These are phyloP conservation scores for Andrena praecox DNA, from an alignment of 2,888 invertebrate genomes.

Conservation along the genomic window DNA sequence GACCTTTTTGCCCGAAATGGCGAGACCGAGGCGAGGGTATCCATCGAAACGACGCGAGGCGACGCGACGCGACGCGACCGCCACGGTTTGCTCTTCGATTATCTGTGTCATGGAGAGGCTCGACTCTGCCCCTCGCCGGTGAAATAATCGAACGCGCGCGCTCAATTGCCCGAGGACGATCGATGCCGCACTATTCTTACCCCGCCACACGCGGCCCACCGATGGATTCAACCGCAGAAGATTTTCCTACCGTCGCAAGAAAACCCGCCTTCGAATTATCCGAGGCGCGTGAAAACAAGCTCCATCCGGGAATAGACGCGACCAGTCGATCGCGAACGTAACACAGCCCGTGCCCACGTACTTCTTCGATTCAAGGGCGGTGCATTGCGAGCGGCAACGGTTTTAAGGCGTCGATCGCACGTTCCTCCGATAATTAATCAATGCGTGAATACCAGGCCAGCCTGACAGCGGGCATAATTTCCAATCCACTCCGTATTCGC, in stretches of 20 bases:
- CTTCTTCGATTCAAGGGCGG: slow-evolving; percentile 62
- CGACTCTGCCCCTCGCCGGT: slow-evolving; percentile 9
- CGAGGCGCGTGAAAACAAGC: no score
- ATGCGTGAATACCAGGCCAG: slow-evolving; percentile 25
- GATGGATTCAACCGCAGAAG: no score
- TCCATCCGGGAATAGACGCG: slow-evolving; percentile 41
- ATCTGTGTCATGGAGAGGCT: slow-evolving; percentile 61
- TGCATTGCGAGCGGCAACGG: slow-evolving; percentile 23
- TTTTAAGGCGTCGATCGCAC: slow-evolving; percentile 58
- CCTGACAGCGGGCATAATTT: slow-evolving; percentile 9
- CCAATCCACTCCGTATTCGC: slow-evolving; percentile 7
- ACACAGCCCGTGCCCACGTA: slow-evolving; percentile 34
- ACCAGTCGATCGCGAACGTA: slow-evolving; percentile 34
- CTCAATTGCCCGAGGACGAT: neutral
- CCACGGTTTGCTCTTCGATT: slow-evolving; percentile 60
- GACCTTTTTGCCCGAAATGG: slow-evolving; percentile 81
- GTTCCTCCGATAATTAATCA: slow-evolving; percentile 27
- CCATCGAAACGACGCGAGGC: slow-evolving; percentile 52
- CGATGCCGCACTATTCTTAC: neutral
- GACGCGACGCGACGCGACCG: slow-evolving; percentile 7
- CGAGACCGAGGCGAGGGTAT: slow-evolving; percentile 69
- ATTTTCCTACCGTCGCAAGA: no score
- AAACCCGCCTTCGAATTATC: no score
- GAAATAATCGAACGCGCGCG: slow-evolving; percentile 15
- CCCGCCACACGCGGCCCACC: no score